A percentile compares a stretch with the other conserved stretches of the same genome.
Conservation (phyloP, 2,113 vertebrate species). For the Trachemys scripta region DNA sequence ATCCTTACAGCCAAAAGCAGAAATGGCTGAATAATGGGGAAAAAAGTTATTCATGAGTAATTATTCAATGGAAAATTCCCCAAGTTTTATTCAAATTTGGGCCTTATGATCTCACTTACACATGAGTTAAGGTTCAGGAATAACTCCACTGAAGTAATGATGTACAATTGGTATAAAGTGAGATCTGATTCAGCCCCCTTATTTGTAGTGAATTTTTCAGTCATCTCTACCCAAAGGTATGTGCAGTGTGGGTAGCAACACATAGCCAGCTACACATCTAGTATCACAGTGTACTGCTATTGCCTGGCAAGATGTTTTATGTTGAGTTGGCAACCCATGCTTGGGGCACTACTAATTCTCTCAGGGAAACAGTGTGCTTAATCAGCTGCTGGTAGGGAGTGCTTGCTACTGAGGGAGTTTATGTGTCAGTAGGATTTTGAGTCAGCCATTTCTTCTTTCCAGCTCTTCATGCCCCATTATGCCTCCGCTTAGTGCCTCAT, state of each 20-base stretch:
- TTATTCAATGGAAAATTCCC: accelerated
- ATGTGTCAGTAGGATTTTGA: background rate
- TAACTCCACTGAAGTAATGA: background rate
- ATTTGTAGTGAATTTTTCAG: background rate
- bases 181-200: background rate
- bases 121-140: background rate
- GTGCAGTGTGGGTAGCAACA: background rate
- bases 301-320: accelerated
- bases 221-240: background rate
- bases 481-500: background rate
- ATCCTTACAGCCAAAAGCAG: background rate
- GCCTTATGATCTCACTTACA: background rate
- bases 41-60: accelerated
- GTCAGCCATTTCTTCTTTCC: background rate
- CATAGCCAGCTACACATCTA: background rate
- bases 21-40: background rate
- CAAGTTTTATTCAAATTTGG: background rate
- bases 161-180: background rate
- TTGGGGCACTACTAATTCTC: background rate
- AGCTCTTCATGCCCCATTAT: too few species aligned
- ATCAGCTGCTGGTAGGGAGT: background rate
- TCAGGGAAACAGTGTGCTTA: background rate
- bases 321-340: accelerated
- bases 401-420: background rate
- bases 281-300: background rate